A percentile compares a stretch with the other conserved stretches of the same genome.
These are phyloP conservation scores for Spodoptera picta DNA, from an alignment of 2,888 invertebrate genomes.

Conservation along the genomic window DNA sequence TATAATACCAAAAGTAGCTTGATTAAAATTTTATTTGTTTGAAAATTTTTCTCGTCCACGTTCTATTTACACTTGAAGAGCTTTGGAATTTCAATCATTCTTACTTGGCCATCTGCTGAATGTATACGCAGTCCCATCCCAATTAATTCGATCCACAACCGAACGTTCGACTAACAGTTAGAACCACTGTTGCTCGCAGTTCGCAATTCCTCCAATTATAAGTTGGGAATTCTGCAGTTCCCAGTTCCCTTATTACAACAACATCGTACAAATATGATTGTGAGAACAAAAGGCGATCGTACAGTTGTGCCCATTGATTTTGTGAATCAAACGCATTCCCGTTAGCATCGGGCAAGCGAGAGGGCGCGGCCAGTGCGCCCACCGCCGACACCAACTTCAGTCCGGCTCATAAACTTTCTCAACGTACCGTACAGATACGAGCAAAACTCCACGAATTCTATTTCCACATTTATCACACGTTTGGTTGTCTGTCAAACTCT, in stretches of 20 bases:
- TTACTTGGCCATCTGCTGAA: no score
- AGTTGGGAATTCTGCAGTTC: not conserved
- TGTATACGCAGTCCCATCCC: no score
- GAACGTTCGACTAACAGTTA: no score
- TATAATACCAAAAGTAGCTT: no score
- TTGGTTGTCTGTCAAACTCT: no score
- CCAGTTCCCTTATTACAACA: constrained; percentile 5
- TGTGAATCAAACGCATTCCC: constrained; percentile 36
- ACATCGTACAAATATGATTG: constrained; percentile 17
- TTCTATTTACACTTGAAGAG: no score
- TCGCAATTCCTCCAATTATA: not conserved
- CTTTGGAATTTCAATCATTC: no score
- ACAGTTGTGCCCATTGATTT: constrained; percentile 35
- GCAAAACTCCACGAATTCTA: constrained; percentile 8
- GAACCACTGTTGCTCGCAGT: not conserved
- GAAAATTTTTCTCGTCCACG: no score
- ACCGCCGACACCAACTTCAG: constrained; percentile 47
- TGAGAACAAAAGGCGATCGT: constrained; percentile 25
- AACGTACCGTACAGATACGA: constrained; percentile 31
- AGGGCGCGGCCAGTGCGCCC: constrained; percentile 21
- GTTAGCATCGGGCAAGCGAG: constrained; percentile 1
- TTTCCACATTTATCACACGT: not conserved
- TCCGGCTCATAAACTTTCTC: constrained; percentile 47
- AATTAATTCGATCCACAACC: no score
- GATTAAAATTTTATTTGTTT: no score